Conservation (phyloP, 92 coral and sea anemone species). For the Phymanthus crucifer region DNA sequence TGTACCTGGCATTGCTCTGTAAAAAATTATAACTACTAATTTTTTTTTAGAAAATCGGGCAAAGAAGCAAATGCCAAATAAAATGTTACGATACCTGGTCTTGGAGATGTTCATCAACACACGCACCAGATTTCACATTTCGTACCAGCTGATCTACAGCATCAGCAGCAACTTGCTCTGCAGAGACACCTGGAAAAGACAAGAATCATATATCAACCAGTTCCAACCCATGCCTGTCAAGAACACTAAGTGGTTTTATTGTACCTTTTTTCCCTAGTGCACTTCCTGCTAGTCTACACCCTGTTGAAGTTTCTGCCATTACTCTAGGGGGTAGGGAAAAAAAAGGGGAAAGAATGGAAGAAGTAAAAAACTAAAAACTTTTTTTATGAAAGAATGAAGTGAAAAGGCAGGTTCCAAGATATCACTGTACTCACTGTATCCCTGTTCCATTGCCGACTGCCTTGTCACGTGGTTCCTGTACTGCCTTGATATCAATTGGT, state of each 20-base stretch:
- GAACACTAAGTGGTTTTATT: too few relatives aligned
- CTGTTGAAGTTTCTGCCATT: slow-evolving; percentile 83
- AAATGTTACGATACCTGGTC: slow-evolving; percentile 89
- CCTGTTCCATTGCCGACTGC: slow-evolving; percentile 90
- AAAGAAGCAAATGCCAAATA: too few relatives aligned
- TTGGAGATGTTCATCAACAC: slow-evolving; percentile 92
- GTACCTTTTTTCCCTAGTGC: slow-evolving; percentile 90
- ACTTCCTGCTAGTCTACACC: slow-evolving; percentile 89
- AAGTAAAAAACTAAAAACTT: too few relatives aligned
- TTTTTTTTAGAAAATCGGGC: too few relatives aligned
- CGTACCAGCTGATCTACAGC: slow-evolving; percentile 79
- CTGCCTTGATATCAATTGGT: slow-evolving; percentile 72
- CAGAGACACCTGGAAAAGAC: slow-evolving; percentile 64
- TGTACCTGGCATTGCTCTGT: too few relatives aligned
- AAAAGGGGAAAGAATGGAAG: neutral
- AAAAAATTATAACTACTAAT: too few relatives aligned
- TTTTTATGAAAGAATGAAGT: neutral
- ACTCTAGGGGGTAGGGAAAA: slow-evolving; percentile 45
- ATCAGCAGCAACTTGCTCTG: slow-evolving; percentile 82
- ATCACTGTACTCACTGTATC: slow-evolving; percentile 26
- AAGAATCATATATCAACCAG: neutral
- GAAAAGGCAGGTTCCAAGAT: neutral
- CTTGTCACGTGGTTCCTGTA: slow-evolving; percentile 65
- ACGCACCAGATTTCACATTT: slow-evolving; percentile 70
- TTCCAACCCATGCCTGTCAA: neutral